Conservation (phyloP, 2,888 invertebrate species). For the Pseudococcus longispinus region DNA sequence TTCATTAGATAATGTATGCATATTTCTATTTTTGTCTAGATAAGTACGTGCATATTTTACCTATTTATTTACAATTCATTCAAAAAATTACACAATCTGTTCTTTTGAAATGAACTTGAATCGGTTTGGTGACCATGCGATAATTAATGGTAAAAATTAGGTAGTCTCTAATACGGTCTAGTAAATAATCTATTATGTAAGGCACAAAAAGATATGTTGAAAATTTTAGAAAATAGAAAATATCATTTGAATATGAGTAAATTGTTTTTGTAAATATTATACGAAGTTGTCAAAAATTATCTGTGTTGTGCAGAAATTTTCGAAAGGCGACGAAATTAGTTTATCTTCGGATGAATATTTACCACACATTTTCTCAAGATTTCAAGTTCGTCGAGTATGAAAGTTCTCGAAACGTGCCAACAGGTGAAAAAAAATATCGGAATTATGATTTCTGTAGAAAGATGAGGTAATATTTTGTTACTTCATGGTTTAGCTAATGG, state of each 20-base stretch:
- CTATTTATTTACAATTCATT: background rate
- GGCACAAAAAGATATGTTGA: background rate
- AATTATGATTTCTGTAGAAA: background rate
- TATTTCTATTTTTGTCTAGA: background rate
- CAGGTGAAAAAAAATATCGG: background rate
- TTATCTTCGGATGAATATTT: no score
- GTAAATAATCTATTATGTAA: background rate
- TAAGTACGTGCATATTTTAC: background rate
- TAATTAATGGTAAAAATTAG: background rate
- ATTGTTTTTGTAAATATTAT: background rate
- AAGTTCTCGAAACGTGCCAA: background rate
- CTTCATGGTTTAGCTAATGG: background rate
- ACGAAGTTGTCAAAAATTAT: no score
- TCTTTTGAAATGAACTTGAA: background rate
- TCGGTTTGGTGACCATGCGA: background rate
- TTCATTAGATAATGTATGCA: background rate
- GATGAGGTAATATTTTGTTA: background rate
- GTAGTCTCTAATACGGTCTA: background rate
- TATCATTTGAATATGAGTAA: background rate
- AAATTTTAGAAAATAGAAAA: background rate
- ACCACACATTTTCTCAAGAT: no score
- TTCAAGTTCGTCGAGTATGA: background rate
- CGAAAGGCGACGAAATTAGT: no score
- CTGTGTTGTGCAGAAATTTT: no score
- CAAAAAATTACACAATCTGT: background rate